Evolutionary conservation across 2,888 invertebrate species (phyloP), one percentile per base, ranked within the genome.

Genomic region (Patella ulyssiponensis): DNA sequence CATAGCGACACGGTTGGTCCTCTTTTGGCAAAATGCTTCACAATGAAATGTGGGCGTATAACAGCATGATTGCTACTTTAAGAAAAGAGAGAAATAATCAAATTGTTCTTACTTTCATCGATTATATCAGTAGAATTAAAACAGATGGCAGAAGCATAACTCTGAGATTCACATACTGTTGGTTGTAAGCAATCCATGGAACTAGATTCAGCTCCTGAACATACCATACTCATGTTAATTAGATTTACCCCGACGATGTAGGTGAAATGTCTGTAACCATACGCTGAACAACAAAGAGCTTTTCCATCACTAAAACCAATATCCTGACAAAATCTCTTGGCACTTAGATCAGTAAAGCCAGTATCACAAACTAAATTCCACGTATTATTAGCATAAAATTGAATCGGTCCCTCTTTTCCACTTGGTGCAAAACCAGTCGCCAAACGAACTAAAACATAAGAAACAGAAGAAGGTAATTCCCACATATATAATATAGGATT

Each of bases 311-410:
- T 81, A 73, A 85, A 88, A 17, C 86, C 87, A 14, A 88, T 83
- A 23, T 85, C 84, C 58, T 81, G 80, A 77, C 89, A 89, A 1
- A 87, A 85, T 5, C 84, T 76, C 5, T 80, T 81, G 15, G 89
- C 89, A 44, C 87, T 84, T 73, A 79, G 56, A 75, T 89, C 89
- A 71, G 84, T 84, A 77, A 89, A 89, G 14, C 81, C 84, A 20
- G 82, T 84, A 73, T 88, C 89, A 80, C 88, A 88, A n/a, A 89
- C 81, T 51, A 84, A 81, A 74, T 85, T 81, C 88, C 88, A 88
- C 1, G 79, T 77, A 56, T 80, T 77, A 33, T 82, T 84, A 77
- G 79, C 79, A 69, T 83, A 86, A 58, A 83, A 83, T 71, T 86
- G 81, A 7, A 88, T 86, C 3, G 88, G 86, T 5, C 89, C 89